Evolutionary conservation across 1,140 invertebrate genomes (phyloP), one percentile per base, ranked within the genome.

Genomic region (Cydia amplana): DNA sequence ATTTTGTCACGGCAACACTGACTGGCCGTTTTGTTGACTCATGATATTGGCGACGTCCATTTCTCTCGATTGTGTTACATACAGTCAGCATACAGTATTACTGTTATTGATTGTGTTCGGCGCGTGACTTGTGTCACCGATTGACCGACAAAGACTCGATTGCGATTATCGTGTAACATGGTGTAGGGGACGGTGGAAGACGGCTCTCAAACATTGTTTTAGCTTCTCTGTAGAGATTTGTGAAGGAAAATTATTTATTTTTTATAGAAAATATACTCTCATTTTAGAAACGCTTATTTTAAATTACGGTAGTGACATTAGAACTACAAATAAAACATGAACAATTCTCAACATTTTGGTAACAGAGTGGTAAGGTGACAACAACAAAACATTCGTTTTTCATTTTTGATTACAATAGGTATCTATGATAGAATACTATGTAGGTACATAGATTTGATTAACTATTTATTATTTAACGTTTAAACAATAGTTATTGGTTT

Each of bases 21-120:
- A 65, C 74, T 63, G 74, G 65, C 63, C 78, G 78, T 83, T 78
- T 83, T 92, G 91, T 91, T 91, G 86, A 90, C 90, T 88, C 87
- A 90, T 85, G 84, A 88, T 91, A 91, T 92, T 91, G 89, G 86
- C 86, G 43, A 46, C 82, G 87, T 87, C 81, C 85, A 87, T 91
- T 92, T 85, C 86, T 84, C 83, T 80, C 88, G 86, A 89, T 92
- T 89, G 89, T 92, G 84, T 73, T 60, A 60, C 16, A 36, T 16
- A 36, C 65, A 70, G 25, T 91, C 49, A 23, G 23, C 16, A 36
- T 16, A 36, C 65, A 70, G 25, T 91, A 91, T 92, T 91, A 90
- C 89, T 91, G 85, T 90, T 92, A 91, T 91, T 90, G 90, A 91
- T 91, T 91, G 89, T 90, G 85, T 81, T 86, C 81, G 82, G 85